Evolutionary conservation across 2,888 invertebrate genomes (phyloP).

Genomic region (Phaedon cochleariae): DNA sequence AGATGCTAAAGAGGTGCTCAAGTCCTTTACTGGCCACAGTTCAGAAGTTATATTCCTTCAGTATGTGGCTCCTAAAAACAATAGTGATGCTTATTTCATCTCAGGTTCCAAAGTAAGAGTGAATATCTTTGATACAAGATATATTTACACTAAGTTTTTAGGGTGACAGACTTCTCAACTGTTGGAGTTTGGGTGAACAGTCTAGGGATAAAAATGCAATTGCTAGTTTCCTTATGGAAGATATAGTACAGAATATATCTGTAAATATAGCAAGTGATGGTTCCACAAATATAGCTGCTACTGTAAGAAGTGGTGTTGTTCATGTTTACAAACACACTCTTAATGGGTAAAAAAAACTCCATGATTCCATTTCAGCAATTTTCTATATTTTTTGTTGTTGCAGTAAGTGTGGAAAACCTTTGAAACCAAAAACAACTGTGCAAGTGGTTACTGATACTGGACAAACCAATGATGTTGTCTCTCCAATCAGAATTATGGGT

Average conservation of each 20-base stretch:
- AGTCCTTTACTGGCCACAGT: slow-evolving; percentile 72
- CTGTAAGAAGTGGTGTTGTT: slow-evolving; percentile 80
- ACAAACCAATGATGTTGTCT: slow-evolving; percentile 61
- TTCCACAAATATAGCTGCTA: slow-evolving; percentile 63
- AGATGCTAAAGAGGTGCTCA: slow-evolving; percentile 66
- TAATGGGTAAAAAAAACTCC: slow-evolving; percentile 70
- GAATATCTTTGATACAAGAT: background rate
- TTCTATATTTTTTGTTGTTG: slow-evolving; percentile 37
- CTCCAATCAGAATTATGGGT: slow-evolving; percentile 67
- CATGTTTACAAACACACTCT: slow-evolving; percentile 80
- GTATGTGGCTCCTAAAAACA: slow-evolving; percentile 52
- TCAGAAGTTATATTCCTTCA: slow-evolving; percentile 65
- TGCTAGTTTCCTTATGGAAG: slow-evolving; percentile 75
- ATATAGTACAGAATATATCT: slow-evolving; percentile 69
- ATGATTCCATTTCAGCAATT: slow-evolving; percentile 8
- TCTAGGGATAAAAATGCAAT: slow-evolving; percentile 63
- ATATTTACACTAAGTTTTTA: slow-evolving; percentile 31
- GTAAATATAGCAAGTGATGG: slow-evolving; percentile 64
- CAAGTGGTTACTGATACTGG: slow-evolving; percentile 68
- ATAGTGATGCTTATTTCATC: slow-evolving; percentile 59
- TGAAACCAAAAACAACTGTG: slow-evolving; percentile 71
- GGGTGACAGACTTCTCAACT: slow-evolving; percentile 62
- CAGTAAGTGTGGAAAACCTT: slow-evolving; percentile 66
- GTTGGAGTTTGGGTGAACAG: slow-evolving; percentile 63
- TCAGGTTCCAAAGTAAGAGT: slow-evolving; percentile 62